Evolutionary conservation across 2,113 vertebrate genomes (phyloP).

Genomic region (Gila orcuttii): DNA sequence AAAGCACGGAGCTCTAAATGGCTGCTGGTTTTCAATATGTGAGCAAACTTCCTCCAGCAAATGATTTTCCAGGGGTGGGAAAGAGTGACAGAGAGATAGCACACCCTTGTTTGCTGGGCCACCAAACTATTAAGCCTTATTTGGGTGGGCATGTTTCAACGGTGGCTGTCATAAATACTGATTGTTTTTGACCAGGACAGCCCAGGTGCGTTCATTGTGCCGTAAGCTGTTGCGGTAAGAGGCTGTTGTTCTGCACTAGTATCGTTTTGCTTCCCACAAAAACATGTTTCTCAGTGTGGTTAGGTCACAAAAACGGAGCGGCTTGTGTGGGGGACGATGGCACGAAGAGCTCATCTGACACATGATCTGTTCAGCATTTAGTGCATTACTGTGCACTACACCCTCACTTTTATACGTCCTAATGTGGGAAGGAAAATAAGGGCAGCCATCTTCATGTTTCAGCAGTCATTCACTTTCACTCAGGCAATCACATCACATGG

Average conservation of each 20-base stretch:
- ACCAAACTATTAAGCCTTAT: slow-evolving; percentile 36
- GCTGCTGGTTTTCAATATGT: slow-evolving; percentile 46
- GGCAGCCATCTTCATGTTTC: slow-evolving; percentile 39
- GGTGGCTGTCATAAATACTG: slow-evolving; percentile 58
- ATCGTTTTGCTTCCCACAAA: slow-evolving; percentile 48
- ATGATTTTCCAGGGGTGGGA: slow-evolving; percentile 20
- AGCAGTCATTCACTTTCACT: slow-evolving; percentile 48
- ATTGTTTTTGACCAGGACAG: slow-evolving; percentile 37
- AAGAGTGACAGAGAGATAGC: slow-evolving; percentile 17
- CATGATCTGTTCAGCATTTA: slow-evolving; percentile 38
- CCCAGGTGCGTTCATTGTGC: slow-evolving; percentile 55
- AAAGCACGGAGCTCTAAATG: slow-evolving; percentile 42
- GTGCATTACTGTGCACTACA: slow-evolving; percentile 35
- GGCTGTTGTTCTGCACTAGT: slow-evolving; percentile 1
- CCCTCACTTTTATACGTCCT: slow-evolving; percentile 38
- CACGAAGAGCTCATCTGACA: slow-evolving; percentile 37
- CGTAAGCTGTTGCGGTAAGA: slow-evolving; percentile 34
- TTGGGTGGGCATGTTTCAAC: slow-evolving; percentile 53
- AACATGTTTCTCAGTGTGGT: slow-evolving; percentile 50
- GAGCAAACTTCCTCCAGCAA: slow-evolving; percentile 44
- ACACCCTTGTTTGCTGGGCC: slow-evolving; percentile 45
- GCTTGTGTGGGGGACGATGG: not conserved
- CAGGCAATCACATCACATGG: slow-evolving; percentile 29
- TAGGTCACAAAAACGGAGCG: slow-evolving; percentile 29
- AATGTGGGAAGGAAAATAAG: slow-evolving; percentile 46